These are phyloP conservation scores for Chrysolina americana DNA, from an alignment of 2,888 invertebrate genomes.

Conservation along the genomic window DNA sequence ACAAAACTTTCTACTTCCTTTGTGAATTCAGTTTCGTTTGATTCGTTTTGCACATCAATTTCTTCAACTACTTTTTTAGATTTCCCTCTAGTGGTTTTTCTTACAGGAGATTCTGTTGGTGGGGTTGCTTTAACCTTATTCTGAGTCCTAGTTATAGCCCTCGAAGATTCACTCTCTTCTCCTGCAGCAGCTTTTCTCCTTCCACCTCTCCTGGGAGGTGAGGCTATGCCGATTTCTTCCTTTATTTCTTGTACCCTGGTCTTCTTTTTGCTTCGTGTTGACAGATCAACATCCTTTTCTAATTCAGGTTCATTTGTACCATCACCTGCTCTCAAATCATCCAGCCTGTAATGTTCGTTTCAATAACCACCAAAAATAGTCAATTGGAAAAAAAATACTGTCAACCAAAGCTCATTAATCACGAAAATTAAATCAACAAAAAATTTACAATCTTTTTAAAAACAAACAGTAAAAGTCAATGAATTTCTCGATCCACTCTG, in stretches of 20 bases:
- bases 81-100: slow-evolving; percentile 5
- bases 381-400: neutral
- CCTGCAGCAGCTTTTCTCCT: slow-evolving; percentile 17
- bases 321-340: neutral
- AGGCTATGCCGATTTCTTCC: neutral
- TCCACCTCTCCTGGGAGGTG: neutral
- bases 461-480: too few species aligned
- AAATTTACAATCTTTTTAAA: too few species aligned
- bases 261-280: slow-evolving; percentile 14
- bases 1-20: neutral
- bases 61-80: slow-evolving; percentile 1
- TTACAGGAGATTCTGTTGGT: slow-evolving; percentile 4
- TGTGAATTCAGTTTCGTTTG: neutral
- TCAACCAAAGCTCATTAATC: neutral
- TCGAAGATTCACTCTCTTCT: neutral
- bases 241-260: slow-evolving; percentile 27
- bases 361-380: neutral
- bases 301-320: neutral
- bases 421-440: too few species aligned
- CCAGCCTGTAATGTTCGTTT: neutral
- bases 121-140: neutral
- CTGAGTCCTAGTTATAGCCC: neutral
- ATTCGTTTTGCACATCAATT: neutral
- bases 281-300: neutral
- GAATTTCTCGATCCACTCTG: too few species aligned